Evolutionary conservation across 2,888 invertebrate species (phyloP).

Genomic region (Dryobota labecula): DNA sequence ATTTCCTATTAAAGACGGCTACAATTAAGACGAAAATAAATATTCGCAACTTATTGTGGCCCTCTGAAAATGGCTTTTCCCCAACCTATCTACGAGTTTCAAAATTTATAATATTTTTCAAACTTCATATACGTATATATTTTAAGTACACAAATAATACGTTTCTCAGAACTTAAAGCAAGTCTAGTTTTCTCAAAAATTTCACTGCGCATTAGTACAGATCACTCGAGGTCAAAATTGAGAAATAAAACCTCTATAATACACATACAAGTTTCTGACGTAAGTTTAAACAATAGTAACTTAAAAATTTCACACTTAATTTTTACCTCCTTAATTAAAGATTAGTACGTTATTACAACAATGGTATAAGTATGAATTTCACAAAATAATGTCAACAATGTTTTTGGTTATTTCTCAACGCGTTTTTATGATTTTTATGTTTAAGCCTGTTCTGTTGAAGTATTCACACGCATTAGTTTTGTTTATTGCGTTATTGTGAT

Average conservation of each 20-base stretch:
- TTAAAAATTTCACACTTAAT: conserved; percentile 53
- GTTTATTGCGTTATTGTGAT: conserved; percentile 37
- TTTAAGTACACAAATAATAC: conserved; percentile 8
- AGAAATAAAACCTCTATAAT: conserved; percentile 27
- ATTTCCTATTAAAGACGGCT: background rate
- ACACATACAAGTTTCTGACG: conserved; percentile 37
- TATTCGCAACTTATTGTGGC: background rate
- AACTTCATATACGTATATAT: background rate
- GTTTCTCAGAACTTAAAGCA: conserved; percentile 11
- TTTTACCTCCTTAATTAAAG: conserved; percentile 57
- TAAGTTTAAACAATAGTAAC: conserved; percentile 56
- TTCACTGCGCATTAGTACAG: conserved; percentile 33
- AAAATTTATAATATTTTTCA: background rate
- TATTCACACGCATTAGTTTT: conserved; percentile 46
- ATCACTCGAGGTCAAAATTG: conserved; percentile 44
- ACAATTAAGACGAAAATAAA: background rate
- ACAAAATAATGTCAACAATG: conserved; percentile 62
- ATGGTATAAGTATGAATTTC: conserved; percentile 53
- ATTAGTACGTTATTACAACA: conserved; percentile 54
- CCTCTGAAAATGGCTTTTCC: background rate
- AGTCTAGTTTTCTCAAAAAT: conserved; percentile 45
- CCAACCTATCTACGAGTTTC: background rate
- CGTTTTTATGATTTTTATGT: conserved; percentile 38
- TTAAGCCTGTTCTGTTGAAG: conserved; percentile 23
- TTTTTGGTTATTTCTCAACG: conserved; percentile 52